A percentile compares a stretch with the other conserved stretches of the same genome.
These are phyloP conservation scores for Leptopilina boulardi DNA, from an alignment of 1,140 invertebrate genomes.

Conservation along the genomic window DNA sequence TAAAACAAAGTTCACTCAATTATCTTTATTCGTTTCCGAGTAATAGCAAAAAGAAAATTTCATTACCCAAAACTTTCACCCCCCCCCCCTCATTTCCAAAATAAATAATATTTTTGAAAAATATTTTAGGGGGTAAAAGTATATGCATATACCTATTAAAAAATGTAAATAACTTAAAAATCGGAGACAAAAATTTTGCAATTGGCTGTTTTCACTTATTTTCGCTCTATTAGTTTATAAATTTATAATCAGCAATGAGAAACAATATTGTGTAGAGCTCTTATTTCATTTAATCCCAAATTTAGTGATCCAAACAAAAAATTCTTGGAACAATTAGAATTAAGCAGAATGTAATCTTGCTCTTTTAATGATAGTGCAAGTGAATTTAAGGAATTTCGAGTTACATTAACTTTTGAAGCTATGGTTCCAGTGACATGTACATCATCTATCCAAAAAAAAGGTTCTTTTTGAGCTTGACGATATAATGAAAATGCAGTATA, in stretches of 20 bases:
- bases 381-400: slow-evolving; percentile 75
- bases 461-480: slow-evolving; percentile 78
- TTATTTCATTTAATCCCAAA: slow-evolving; percentile 73
- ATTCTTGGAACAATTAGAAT: slow-evolving; percentile 58
- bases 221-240: no score
- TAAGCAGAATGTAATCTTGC: slow-evolving; percentile 64
- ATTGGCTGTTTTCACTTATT: no score
- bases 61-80: no score
- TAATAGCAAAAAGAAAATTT: no score
- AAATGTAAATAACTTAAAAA: no score
- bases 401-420: slow-evolving; percentile 78
- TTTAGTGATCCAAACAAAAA: slow-evolving; percentile 79
- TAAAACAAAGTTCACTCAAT: no score
- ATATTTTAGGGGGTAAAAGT: no score
- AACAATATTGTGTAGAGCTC: slow-evolving; percentile 71
- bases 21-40: no score
- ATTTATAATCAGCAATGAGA: not conserved
- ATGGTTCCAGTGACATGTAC: slow-evolving; percentile 87
- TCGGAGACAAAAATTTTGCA: no score
- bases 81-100: no score
- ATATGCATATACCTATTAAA: no score
- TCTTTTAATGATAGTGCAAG: slow-evolving; percentile 72
- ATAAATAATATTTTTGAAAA: no score
- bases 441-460: slow-evolving; percentile 92
- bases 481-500: slow-evolving; percentile 83